Base-by-base conservation (phyloP, 2,797 vertebrate species). In the Sebastes baramenuke region DNA sequence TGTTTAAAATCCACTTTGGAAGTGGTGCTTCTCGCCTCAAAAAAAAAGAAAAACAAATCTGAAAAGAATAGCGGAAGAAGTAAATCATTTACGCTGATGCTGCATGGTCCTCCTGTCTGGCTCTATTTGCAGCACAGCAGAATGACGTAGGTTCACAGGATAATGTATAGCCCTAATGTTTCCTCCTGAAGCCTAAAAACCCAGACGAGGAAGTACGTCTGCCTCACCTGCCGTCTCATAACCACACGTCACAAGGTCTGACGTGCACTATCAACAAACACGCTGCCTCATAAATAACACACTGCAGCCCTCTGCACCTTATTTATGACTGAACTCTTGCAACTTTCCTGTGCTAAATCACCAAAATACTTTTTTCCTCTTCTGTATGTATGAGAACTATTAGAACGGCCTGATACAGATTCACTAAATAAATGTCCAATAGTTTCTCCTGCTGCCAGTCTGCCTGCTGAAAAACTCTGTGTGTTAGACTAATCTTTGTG, bases 271-370 rank as follows among this genome's bases (percentile, higher is more conserved):
- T 87, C 62, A 79, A 80, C 79, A 68, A 77, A 69, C 60, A 34
- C 64, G 81, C 81, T 7, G 68, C 22, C 70, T 81, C 82, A 81
- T 91, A 91, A 93, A 92, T 92, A 90, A 91, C 77, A 74, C 54
- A 36, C 73, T 16, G 55, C 84, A 77, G 73, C 70, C 80, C 82
- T 79, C 78, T 52, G 82, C 83, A 59, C 22, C 56, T 73, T 72
- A 93, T 93, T 91, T 90, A 93, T 73, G 80, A 84, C 79, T 55
- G 29, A 85, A 83, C 85, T 75, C 73, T 64, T 34, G 73, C 55
- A 79, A 81, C 76, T 89, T 91, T 93, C 88, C 90, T 79, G 70
- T 59, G 59, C 75, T 93, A 90, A 91, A 93, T 93, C 88, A 89
- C 71, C 42, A 10, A 66, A 56, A 77, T 60, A 67, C 69, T 64